Base-by-base conservation (phyloP, 2,888 invertebrate genomes). In the Coleophora deauratella region DNA sequence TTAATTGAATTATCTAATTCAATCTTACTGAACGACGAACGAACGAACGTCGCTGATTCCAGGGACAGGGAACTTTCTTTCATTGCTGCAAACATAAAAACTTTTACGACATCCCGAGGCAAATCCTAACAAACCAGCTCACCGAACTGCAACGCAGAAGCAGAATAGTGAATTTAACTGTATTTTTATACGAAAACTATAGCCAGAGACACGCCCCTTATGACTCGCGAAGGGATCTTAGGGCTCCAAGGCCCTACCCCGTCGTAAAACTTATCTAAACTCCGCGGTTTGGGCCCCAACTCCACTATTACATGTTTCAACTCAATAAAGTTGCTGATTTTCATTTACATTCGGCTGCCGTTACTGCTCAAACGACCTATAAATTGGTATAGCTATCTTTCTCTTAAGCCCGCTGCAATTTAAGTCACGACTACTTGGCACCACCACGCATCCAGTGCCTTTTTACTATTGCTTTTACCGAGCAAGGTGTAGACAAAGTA, bases 281-380 rank as follows among this genome's bases (percentile, higher is more conserved):
- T 49, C 39, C 38, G 45, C 42, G 43, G 43, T 38, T 38, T 33
- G 14, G 30, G 40, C 27, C 27, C 12, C 14, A 21, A 47, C 35
- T 47, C 35, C 45, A 54, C 52, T 56, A 59, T 59, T 56, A 62
- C 58, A 59, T 58, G 59, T 64, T 62, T 60, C 59, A 47, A 62
- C 54, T 66, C 63, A 62, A 64, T 66, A 66, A 66, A 65, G 51
- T 53, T 55, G 60, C 58, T 55, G 59, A 54, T 59, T 65, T 64
- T 62, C 64, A 66, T 65, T 68, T 64, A 61, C 64, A 68, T 66
- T 63, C 61, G 57, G 51, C 52, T 53, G 52, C 55, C 58, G 61
- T 60, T 55, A 59, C 51, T 52, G 58, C 47, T 59, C 53, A 57
- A 62, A 64, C 58, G 62, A 61, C 54, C 63, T 56, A 68, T 68